phyloP scores from a whole-genome alignment of 2,113 vertebrate genomes.

The Lutjanus erythropterus region DNA sequence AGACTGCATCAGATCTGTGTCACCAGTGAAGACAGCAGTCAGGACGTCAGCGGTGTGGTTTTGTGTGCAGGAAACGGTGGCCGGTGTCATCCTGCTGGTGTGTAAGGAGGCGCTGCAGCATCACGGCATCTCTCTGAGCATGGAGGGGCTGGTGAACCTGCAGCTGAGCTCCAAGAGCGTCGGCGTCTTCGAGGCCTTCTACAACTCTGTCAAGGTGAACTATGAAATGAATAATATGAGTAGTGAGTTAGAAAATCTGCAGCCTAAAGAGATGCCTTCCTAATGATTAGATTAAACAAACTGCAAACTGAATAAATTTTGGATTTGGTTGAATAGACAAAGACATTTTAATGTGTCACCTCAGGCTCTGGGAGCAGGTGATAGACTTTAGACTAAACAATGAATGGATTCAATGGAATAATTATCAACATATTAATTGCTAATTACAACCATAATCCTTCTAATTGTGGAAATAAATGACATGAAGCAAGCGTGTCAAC shows the following conservation, averaged over 20 bases:
- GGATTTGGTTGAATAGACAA: neutral
- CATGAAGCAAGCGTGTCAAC: no score
- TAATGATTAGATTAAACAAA: no score
- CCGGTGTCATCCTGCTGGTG: constrained; percentile 90
- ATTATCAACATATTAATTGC: no score
- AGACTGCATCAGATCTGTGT: no score
- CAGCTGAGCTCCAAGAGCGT: constrained; percentile 98
- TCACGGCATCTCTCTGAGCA: constrained; percentile 92
- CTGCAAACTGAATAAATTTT: no score
- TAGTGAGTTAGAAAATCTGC: neutral
- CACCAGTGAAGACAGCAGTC: neutral
- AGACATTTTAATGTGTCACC: neutral
- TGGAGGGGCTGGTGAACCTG: constrained; percentile 96
- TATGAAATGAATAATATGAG: neutral
- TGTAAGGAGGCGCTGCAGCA: constrained; percentile 93
- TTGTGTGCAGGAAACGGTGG: constrained; percentile 88
- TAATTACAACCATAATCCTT: no score
- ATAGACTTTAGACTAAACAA: neutral
- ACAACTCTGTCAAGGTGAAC: constrained; percentile 96
- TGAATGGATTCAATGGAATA: no score
- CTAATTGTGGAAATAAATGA: no score
- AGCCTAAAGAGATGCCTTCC: neutral
- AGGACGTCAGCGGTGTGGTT: neutral
- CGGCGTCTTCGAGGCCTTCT: constrained; percentile 98
- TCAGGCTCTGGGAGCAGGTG: neutral